Evolutionary conservation across 2,113 vertebrate genomes (phyloP).

Genomic region (Physeter macrocephalus): DNA sequence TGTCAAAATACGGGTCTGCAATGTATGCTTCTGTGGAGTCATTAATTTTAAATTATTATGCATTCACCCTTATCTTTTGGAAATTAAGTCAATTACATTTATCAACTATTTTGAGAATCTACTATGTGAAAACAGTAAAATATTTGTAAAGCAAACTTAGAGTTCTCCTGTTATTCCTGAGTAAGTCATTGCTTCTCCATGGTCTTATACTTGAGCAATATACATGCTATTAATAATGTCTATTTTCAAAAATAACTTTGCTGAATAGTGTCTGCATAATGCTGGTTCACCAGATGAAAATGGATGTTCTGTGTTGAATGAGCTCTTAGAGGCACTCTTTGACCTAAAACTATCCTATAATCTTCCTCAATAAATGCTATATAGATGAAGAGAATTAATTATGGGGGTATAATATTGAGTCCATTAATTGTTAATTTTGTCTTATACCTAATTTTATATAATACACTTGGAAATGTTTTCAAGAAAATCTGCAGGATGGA

Average conservation of each 20-base stretch:
- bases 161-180: background rate
- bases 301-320: background rate
- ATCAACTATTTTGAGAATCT: background rate
- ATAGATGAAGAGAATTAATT: background rate
- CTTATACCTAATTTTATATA: background rate
- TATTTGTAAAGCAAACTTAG: background rate
- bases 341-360: background rate
- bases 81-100: background rate
- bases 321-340: background rate
- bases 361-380: background rate
- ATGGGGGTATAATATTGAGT: background rate
- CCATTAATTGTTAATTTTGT: background rate
- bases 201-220: background rate
- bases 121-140: background rate
- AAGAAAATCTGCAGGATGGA: background rate
- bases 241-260: background rate
- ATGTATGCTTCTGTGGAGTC: background rate
- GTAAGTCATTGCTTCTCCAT: background rate
- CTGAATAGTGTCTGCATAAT: background rate
- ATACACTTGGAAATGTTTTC: background rate
- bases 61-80: background rate
- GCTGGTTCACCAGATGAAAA: background rate
- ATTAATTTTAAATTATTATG: background rate
- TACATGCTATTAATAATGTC: background rate
- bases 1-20: background rate